Evolutionary conservation across 2,888 invertebrate genomes (phyloP).

Genomic region (Microctonus brassicae): DNA sequence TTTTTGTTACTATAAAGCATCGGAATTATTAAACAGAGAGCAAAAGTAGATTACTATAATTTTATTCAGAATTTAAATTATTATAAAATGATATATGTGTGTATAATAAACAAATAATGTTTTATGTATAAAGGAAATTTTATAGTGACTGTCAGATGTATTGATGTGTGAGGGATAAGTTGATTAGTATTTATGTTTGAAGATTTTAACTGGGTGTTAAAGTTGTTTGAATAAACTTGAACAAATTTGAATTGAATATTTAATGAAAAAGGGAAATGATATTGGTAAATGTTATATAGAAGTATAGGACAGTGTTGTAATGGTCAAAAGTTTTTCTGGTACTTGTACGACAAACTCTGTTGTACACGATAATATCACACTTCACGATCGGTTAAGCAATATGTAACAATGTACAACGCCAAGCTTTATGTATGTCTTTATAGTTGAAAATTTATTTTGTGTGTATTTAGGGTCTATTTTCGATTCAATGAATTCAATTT

Average conservation of each 20-base stretch:
- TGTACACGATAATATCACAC: constrained; percentile 52
- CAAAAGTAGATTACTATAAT: no score
- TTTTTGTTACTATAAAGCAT: no score
- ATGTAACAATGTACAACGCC: no score
- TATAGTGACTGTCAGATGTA: no score
- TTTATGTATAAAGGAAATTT: no score
- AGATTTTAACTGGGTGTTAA: background rate
- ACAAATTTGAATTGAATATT: background rate
- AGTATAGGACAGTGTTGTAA: background rate
- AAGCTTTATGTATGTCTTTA: constrained; percentile 40
- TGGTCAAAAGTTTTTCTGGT: constrained; percentile 50
- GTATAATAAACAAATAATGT: no score
- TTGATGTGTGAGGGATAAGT: background rate
- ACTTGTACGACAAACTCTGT: constrained; percentile 38
- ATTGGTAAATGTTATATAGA: background rate
- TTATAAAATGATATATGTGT: no score
- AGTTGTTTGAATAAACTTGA: background rate
- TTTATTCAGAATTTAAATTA: no score
- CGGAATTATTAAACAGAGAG: no score
- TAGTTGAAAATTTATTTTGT: background rate
- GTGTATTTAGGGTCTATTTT: constrained; percentile 24
- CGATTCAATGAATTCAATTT: constrained; percentile 29
- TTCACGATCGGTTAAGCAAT: constrained; percentile 57
- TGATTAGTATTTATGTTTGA: background rate
- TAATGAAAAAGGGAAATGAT: background rate